phyloP scores from a whole-genome alignment of 2,888 invertebrate genomes.

The Liposcelis brunnea region DNA sequence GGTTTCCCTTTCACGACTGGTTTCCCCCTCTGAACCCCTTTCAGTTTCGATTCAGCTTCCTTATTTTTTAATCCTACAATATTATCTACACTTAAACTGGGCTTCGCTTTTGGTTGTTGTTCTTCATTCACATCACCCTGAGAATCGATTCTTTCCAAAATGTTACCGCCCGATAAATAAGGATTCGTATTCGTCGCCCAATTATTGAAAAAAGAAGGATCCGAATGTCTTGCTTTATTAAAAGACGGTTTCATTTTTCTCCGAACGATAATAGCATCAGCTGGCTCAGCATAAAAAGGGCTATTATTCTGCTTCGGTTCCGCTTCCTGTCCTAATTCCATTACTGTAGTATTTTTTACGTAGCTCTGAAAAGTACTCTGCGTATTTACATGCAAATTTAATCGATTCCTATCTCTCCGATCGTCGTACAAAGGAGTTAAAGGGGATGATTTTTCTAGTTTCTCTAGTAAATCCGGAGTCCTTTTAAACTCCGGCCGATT shows the following conservation, averaged over 20 bases:
- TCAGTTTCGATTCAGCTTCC: conserved; percentile 13
- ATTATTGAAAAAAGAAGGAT: conserved; percentile 28
- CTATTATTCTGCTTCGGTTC: conserved; percentile 46
- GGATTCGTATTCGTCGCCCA: conserved; percentile 21
- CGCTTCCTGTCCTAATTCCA: neutral
- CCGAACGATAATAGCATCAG: conserved; percentile 50
- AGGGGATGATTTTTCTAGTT: neutral
- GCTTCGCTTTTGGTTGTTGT: conserved; percentile 2
- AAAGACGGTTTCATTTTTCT: conserved; percentile 22
- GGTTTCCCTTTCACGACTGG: conserved; percentile 30
- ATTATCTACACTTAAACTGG: conserved; percentile 1
- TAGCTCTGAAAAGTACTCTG: too few species aligned
- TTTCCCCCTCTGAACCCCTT: conserved; percentile 24
- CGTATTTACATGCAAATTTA: too few species aligned
- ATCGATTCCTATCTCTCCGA: too few species aligned
- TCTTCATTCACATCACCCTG: conserved; percentile 18
- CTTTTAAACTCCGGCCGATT: conserved; percentile 10
- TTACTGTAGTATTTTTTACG: neutral
- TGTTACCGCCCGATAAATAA: conserved; percentile 18
- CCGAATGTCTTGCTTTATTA: conserved; percentile 26
- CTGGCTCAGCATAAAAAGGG: conserved; percentile 80
- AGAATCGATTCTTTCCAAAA: conserved; percentile 28
- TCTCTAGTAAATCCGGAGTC: conserved; percentile 7
- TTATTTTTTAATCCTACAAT: neutral
- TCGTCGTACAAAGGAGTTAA: too few species aligned